Evolutionary conservation across 2,113 vertebrate genomes (phyloP), one percentile per base, ranked within the genome.

Genomic region (Pelmatolapia mariae): DNA sequence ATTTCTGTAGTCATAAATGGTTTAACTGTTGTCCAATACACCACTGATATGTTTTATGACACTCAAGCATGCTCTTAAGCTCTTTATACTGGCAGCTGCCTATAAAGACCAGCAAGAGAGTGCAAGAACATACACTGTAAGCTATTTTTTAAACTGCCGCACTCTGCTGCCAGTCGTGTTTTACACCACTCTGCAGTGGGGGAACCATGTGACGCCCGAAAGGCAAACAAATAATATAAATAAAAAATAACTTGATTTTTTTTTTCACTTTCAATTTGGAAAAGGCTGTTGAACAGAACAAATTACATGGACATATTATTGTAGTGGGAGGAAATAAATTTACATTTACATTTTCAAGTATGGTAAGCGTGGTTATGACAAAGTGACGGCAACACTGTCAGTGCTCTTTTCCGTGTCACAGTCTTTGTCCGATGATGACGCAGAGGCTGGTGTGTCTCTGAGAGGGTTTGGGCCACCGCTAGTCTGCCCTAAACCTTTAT

Each of bases 371-470:
- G 82, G 93, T 96, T 96, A 96, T 84, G 96, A 95, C 81, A 95
- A 83, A 95, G 97, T 97, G 91, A 98, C 98, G 85, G 98, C 96
- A 91, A 97, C 93, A 66, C 86, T 95, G 84, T 98, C 98, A 94
- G 97, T 97, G 95, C 94, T 96, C 90, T 98, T 99, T 89, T 99
- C 98, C 2, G 89, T 80, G 22, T 97, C 85, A 15, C 95, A 89
- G 96, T 98, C 97, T 93, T 98, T 98, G 76, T 99, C 98, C 92
- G 97, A 95, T 6, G 97, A 68, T 68, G 61, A 94, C 82, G 96
- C 87, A 81, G 96, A 94, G 86, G 95, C 82, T 5, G 92, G 85
- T 3, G 95, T 84, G 90, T 99, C 98, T 40, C 96, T 94, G 16
- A 97, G 94, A 6, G 97, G 86, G 5, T 96, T 91, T 76, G 97